A percentile compares a stretch with the other conserved stretches of the same genome.
Conservation (phyloP, 2,888 invertebrate genomes). For the Alentia gelatinosa region DNA sequence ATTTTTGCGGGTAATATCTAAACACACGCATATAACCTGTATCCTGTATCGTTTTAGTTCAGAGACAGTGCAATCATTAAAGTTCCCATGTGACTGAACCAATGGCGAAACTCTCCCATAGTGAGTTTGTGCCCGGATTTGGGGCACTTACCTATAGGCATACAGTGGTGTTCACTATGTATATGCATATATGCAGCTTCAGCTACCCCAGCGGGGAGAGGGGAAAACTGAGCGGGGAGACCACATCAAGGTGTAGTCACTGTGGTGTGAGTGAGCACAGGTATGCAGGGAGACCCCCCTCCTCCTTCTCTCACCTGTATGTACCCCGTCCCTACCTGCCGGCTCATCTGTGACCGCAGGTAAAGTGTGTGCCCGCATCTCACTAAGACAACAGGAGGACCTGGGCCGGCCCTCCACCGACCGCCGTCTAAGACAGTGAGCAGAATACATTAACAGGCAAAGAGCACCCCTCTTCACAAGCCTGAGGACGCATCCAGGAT, state of each 20-base stretch:
- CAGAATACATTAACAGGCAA: not conserved
- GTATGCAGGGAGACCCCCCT: not conserved
- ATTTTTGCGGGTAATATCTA: too few relatives aligned
- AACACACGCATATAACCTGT: too few relatives aligned
- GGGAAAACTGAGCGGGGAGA: not conserved
- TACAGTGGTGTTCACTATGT: too few relatives aligned
- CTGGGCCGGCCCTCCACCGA: not conserved
- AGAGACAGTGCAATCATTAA: too few relatives aligned
- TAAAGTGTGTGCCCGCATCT: not conserved
- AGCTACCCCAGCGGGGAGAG: not conserved
- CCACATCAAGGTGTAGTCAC: not conserved
- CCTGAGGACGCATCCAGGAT: not conserved
- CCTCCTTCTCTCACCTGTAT: not conserved
- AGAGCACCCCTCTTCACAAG: not conserved
- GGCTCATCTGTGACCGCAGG: not conserved
- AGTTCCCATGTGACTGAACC: too few relatives aligned
- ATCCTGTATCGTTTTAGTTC: too few relatives aligned
- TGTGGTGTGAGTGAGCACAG: not conserved
- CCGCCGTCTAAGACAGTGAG: not conserved
- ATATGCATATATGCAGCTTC: too few relatives aligned
- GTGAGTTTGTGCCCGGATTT: too few relatives aligned
- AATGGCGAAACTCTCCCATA: too few relatives aligned
- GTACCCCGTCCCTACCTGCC: not conserved
- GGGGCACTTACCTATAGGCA: too few relatives aligned
- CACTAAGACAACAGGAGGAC: constrained; percentile 46